Percentiles rank a stretch among this genome's conserved stretches.
Evolutionary conservation across 2,888 invertebrate species (phyloP).

Genomic region (Xestia rhomboidea): DNA sequence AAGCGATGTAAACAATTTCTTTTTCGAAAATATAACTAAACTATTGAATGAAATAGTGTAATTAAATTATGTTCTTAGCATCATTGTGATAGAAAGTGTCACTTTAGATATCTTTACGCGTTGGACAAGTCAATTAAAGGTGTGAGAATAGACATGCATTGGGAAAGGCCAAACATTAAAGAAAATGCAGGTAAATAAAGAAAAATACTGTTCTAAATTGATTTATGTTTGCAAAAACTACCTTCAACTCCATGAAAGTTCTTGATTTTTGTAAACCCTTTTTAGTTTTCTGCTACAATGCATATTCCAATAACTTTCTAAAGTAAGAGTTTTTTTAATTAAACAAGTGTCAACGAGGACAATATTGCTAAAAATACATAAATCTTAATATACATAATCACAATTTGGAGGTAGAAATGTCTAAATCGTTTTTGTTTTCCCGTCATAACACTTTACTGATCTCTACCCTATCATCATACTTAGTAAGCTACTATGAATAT

Average conservation of each 20-base stretch:
- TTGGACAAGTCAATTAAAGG: not conserved
- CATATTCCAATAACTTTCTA: conserved; percentile 1
- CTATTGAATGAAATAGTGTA: conserved; percentile 47
- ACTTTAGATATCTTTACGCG: not conserved
- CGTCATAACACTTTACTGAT: not conserved
- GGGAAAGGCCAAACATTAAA: conserved; percentile 24
- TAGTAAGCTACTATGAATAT: not conserved
- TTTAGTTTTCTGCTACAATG: not conserved
- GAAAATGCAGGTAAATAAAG: conserved; percentile 52
- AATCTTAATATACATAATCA: not conserved
- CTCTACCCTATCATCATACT: not conserved
- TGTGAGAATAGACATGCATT: conserved; percentile 26
- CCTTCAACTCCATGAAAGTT: not conserved
- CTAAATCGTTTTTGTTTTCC: not conserved
- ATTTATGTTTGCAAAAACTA: not conserved
- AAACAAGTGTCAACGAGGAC: not conserved
- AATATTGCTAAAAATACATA: not conserved
- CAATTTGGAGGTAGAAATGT: not conserved
- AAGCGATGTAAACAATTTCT: conserved; percentile 48
- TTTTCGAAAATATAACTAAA: not conserved
- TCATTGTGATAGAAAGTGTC: not conserved
- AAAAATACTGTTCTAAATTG: conserved; percentile 12
- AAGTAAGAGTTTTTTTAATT: not conserved
- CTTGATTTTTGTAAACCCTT: not conserved
- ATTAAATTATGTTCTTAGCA: not conserved